Base-by-base conservation (phyloP, 1,140 invertebrate genomes). In the Sinella curviseta region DNA sequence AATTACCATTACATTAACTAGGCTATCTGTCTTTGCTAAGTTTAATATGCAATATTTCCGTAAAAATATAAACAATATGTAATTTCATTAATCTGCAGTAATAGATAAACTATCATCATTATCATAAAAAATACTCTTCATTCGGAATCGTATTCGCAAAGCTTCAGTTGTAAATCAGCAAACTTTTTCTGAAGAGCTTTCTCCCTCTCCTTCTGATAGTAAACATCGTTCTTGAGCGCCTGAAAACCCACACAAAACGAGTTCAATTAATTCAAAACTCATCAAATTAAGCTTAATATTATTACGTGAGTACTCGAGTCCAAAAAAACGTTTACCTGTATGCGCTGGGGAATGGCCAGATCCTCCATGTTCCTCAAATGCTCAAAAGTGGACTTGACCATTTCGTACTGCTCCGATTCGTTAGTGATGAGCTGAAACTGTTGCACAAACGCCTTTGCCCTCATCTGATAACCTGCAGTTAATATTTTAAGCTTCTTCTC, bases 401-500 rank as follows among this genome's bases (percentile, higher is more conserved):
- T 88, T 81, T 92, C 90, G 26, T 93, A 91, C 85, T 97, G 94
- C 86, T 99, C 96, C 48, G 95, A 92, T 86, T 98, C 94, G 75
- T 97, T 95, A 82, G 92, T 92, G 2, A 94, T 86, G 82, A 98
- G 96, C 81, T 94, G 91, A 8, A 96, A 89, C 85, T 97, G 95
- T 87, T 99, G 98, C 0, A 94, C 90, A n/a, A 98, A 88, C 12
- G 92, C 92, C 85, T 97, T 94, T 1, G 94, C 92, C 77, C 94
- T 88, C 0, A 92, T 90, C 91, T 93, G 85, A 89, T 97, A 97
- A 20, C 95, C 95, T 34, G 93, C 97, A n/a, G 97, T 94, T 0
- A 99, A 88, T 74, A 99, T 94, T 88, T 97, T 94, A 0, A 99
- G 88, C 88, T 98, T 99, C 86, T 99, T 99, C 87, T 99, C 98